A percentile compares a stretch with the other conserved stretches of the same genome.
Evolutionary conservation across 1,140 invertebrate genomes (phyloP).

Genomic region (Diorhabda elongata): DNA sequence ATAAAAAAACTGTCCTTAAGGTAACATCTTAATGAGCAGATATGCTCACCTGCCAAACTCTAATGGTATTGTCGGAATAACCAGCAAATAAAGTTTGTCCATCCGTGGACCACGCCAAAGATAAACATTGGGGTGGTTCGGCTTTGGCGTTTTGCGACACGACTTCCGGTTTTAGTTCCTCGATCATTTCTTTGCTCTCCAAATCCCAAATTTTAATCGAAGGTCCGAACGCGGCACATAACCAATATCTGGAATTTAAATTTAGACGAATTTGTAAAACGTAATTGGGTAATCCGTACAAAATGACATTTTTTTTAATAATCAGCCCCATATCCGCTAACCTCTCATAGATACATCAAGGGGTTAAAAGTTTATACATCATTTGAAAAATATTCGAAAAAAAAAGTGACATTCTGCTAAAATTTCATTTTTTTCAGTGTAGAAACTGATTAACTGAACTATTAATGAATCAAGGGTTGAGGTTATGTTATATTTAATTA

Average conservation of each 20-base stretch:
- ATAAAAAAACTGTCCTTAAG: conserved; percentile 13
- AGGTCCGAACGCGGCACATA: conserved; percentile 98
- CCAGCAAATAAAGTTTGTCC: conserved; percentile 99
- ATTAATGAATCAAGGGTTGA: too few relatives aligned
- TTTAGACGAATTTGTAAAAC: too few relatives aligned
- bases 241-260: conserved; percentile 77
- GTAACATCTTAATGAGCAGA: conserved; percentile 50
- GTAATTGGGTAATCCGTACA: not conserved
- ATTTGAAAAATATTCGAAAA: conserved; percentile 6
- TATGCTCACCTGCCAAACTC: conserved; percentile 97
- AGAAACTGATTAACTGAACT: too few relatives aligned
- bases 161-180: conserved; percentile 95
- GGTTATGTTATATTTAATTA: too few relatives aligned
- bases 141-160: conserved; percentile 73
- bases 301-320: not conserved
- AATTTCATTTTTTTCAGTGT: too few relatives aligned
- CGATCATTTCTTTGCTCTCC: conserved; percentile 98
- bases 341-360: conserved; percentile 46
- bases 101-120: conserved; percentile 98
- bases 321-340: conserved; percentile 51
- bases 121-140: conserved; percentile 93
- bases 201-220: conserved; percentile 99
- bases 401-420: too few relatives aligned
- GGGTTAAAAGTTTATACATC: conserved; percentile 37
- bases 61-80: conserved; percentile 96